Percentiles rank a stretch among this genome's conserved stretches.
These are phyloP conservation scores for Archips xylosteana DNA, from an alignment of 2,888 invertebrate species.

Conservation along the genomic window DNA sequence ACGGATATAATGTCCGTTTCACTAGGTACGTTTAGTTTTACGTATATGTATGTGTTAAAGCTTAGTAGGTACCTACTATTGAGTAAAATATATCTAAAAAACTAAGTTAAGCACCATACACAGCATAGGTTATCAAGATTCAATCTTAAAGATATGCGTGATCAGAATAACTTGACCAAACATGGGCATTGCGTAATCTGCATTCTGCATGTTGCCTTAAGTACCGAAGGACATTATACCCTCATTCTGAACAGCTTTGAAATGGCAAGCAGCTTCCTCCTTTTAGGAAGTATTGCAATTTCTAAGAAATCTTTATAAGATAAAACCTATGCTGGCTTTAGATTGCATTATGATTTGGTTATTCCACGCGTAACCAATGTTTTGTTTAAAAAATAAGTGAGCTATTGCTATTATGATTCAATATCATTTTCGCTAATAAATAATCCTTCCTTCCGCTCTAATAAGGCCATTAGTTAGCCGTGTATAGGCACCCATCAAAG, in stretches of 20 bases:
- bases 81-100: not conserved
- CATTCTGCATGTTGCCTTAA: constrained; percentile 14
- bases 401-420: not conserved
- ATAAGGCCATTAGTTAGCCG: constrained; percentile 33
- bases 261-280: not conserved
- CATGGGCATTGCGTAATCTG: constrained; percentile 16
- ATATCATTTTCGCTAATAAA: constrained; percentile 14
- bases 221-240: not conserved
- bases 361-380: not conserved
- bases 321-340: not conserved
- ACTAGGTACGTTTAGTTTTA: not conserved
- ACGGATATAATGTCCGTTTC: not conserved
- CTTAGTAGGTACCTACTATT: too few relatives aligned
- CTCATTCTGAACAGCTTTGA: not conserved
- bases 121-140: constrained; percentile 10
- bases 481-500: constrained; percentile 26
- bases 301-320: not conserved
- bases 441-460: constrained; percentile 29
- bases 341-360: not conserved
- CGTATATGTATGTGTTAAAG: not conserved
- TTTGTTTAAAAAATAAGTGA: not conserved
- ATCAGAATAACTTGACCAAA: constrained; percentile 16
- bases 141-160: not conserved
- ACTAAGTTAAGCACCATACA: not conserved
- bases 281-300: not conserved